Evolutionary conservation across 2,113 vertebrate species (phyloP).

Genomic region (Isichthys henryi): DNA sequence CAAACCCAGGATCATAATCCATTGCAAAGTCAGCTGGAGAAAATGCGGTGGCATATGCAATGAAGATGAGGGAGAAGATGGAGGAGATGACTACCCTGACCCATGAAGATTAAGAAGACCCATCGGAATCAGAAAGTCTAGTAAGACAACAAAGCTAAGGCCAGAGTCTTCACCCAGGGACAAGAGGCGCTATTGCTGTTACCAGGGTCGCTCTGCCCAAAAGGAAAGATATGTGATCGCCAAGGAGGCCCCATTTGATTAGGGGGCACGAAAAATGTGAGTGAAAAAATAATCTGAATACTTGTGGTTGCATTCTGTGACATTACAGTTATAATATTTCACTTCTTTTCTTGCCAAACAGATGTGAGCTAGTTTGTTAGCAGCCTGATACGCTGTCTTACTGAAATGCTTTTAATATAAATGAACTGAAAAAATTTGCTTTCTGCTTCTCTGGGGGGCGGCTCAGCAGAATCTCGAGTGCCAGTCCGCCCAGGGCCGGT

Average conservation of each 20-base stretch:
- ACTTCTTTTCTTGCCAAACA: not conserved
- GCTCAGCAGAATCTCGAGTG: not conserved
- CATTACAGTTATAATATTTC: not conserved
- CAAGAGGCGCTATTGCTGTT: not conserved
- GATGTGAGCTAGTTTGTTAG: not conserved
- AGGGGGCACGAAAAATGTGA: not conserved
- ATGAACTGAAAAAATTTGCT: not conserved
- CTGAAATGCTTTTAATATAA: not conserved
- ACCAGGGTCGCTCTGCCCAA: not conserved
- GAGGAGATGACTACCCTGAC: not conserved
- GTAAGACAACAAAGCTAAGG: not conserved
- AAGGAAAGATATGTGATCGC: not conserved
- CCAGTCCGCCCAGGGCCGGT: not conserved
- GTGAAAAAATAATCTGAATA: not conserved
- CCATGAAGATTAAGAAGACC: not conserved
- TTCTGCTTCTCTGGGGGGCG: not conserved
- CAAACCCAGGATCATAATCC: slow-evolving; percentile 28
- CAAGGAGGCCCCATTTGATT: not conserved
- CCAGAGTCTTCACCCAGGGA: not conserved
- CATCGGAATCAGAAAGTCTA: not conserved
- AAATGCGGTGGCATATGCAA: not conserved
- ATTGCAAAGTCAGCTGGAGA: not conserved
- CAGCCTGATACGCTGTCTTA: not conserved
- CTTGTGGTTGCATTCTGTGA: not conserved
- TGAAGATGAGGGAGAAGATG: not conserved